A percentile compares a stretch with the other conserved stretches of the same genome.
phyloP scores from a whole-genome alignment of 1,140 invertebrate genomes.

The Papilio polytes region DNA sequence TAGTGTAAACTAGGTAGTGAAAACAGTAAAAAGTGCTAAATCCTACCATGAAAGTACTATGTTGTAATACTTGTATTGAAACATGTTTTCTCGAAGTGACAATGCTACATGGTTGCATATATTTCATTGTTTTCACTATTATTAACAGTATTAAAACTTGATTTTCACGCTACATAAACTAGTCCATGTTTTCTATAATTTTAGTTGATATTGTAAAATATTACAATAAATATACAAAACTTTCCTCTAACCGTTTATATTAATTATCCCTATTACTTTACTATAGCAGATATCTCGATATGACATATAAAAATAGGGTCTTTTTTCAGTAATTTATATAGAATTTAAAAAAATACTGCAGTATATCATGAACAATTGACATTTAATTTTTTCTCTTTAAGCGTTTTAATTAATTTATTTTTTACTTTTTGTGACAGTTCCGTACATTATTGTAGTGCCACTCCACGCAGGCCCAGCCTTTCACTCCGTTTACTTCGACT shows the following conservation, averaged over 20 bases:
- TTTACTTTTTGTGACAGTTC: constrained; percentile 37
- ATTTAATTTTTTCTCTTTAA: no score
- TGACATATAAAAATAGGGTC: no score
- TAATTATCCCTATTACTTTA: constrained; percentile 18
- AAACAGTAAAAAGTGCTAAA: not conserved
- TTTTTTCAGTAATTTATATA: no score
- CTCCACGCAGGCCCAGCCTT: constrained; percentile 88
- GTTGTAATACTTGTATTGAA: no score
- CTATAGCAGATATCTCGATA: no score
- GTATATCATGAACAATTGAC: no score
- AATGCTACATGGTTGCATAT: not conserved
- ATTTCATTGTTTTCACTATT: not conserved
- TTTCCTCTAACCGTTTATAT: constrained; percentile 51
- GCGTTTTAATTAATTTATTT: not conserved
- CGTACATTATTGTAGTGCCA: constrained; percentile 86
- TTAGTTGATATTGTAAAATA: constrained; percentile 61
- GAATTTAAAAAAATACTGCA: no score
- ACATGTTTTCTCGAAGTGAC: no score
- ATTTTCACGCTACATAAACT: constrained; percentile 51
- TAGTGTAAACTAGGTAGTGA: not conserved
- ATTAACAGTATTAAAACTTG: not conserved
- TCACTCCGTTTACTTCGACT: constrained; percentile 86
- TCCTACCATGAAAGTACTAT: no score
- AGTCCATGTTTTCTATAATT: constrained; percentile 62
- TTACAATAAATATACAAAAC: constrained; percentile 70